These are phyloP conservation scores for Poicephalus gulielmi DNA, from an alignment of 2,113 vertebrate genomes.

Conservation along the genomic window DNA sequence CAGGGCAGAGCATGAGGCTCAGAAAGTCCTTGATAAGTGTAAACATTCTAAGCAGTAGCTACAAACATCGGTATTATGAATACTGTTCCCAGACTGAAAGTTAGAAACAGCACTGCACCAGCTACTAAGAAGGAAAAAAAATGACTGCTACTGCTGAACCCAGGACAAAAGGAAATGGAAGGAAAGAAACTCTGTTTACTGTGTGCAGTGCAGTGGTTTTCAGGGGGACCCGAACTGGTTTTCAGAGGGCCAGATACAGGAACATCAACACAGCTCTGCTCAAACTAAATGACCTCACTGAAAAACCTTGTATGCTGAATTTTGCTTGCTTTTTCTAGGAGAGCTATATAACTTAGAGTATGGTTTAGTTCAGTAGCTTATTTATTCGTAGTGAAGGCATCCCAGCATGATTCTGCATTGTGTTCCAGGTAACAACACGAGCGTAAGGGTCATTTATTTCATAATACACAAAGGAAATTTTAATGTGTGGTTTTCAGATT, in stretches of 20 bases:
- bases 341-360: not conserved
- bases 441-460: not conserved
- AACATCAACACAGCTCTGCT: not conserved
- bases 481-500: not conserved
- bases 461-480: not conserved
- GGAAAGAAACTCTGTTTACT: not conserved
- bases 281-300: not conserved
- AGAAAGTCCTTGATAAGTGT: too few species aligned
- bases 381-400: not conserved
- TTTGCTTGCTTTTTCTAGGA: rapidly evolving
- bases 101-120: too few species aligned
- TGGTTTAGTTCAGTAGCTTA: not conserved
- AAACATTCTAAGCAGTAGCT: too few species aligned
- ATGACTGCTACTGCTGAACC: too few species aligned
- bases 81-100: too few species aligned
- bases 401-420: not conserved
- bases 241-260: not conserved
- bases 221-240: not conserved
- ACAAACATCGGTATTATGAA: too few species aligned
- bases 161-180: not conserved
- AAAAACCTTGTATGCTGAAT: not conserved
- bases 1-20: too few species aligned
- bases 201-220: not conserved
- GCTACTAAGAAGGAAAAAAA: too few species aligned
- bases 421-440: not conserved